Conservation (phyloP, 2,888 invertebrate genomes). For the Lycophotia porphyrea region DNA sequence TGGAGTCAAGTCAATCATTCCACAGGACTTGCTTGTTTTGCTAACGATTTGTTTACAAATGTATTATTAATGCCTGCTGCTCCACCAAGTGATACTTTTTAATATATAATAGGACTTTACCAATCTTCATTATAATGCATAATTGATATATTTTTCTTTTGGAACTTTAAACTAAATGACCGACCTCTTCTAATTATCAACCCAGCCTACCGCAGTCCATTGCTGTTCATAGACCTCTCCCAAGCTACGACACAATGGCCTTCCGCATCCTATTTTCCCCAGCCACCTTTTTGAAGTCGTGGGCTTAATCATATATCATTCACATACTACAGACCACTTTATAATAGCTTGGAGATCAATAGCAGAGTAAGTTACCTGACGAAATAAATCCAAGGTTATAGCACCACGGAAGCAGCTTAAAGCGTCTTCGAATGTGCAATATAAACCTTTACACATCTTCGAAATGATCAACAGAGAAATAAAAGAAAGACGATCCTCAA, state of each 20-base stretch:
- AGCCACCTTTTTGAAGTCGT: background rate
- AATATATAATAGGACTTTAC: background rate
- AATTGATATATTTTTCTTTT: background rate
- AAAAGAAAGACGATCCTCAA: conserved; percentile 40
- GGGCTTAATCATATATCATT: background rate
- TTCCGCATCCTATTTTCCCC: background rate
- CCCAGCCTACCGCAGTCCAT: background rate
- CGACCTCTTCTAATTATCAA: background rate
- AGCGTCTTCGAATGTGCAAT: background rate
- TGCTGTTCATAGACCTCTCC: background rate
- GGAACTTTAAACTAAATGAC: background rate
- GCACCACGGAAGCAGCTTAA: background rate
- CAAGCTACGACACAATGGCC: background rate
- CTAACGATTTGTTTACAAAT: background rate
- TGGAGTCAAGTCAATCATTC: background rate
- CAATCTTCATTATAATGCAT: background rate
- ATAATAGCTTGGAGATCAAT: background rate
- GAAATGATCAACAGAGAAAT: background rate
- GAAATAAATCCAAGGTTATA: background rate
- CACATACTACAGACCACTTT: background rate
- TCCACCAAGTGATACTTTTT: background rate
- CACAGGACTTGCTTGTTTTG: background rate
- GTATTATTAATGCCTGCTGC: background rate
- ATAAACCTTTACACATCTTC: conserved; percentile 1
- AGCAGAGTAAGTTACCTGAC: too few species aligned